Evolutionary conservation across 2,113 vertebrate genomes (phyloP), one percentile per base, ranked within the genome.

Genomic region (Ranitomeya variabilis): DNA sequence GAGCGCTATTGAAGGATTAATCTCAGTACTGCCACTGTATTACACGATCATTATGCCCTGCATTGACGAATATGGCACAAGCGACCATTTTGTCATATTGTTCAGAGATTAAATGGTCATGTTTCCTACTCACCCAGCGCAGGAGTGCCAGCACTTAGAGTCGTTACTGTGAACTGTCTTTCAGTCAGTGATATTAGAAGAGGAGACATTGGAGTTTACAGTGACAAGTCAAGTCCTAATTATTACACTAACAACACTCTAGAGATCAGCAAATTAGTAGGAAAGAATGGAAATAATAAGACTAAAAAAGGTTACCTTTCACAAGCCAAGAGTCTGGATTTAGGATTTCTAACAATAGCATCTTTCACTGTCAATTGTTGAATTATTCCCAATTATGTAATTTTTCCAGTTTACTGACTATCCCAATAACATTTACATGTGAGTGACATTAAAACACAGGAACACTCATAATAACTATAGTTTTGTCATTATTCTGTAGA

Each of bases 351-450:
- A 76, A 76, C 73, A 52, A 76, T 51, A 52, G 8, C 73, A 76
- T 76, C 37, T 52, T 76, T 76, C 37, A 76, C 13, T 52, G 45
- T 21, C 73, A 76, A 21, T 16, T 76, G 73, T 76, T 76, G 21
- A 76, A 52, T 76, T 52, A 76, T 76, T 76, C 19, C 45, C 73
- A 76, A 76, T 52, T 51, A 52, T 52, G 45, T 52, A 21, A 51
- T 52, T 73, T 76, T 76, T 76, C 31, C 73, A 76, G 37, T 76
- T 52, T 45, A 76, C 52, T 76, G 73, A 51, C 71, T 74, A 6
- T 45, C 16, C 21, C 19, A 16, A 45, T 74, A 52, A 76, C 31
- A 76, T 21, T 16, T 76, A 45, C 37, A 76, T 76, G 52, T 76
- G 45, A 76, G 37, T 76, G 73, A 52, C 45, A 74, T 18, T 52